A percentile compares a stretch with the other conserved stretches of the same genome.
Evolutionary conservation across 2,113 vertebrate species (phyloP).

Genomic region (Apodemus speciosus): DNA sequence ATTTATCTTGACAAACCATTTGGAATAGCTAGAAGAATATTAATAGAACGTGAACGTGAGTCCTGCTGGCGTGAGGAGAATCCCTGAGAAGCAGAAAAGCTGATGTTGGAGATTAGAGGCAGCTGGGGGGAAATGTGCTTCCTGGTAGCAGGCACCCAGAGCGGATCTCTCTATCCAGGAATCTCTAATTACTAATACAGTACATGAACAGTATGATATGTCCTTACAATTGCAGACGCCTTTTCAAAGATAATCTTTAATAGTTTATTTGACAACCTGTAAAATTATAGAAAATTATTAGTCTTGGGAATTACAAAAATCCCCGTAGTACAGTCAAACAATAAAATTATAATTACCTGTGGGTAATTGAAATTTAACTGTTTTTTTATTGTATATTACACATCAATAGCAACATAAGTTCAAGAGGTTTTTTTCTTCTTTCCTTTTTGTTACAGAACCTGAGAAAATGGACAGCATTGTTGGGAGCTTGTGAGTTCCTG

Average conservation of each 20-base stretch:
- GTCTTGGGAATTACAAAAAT: conserved; percentile 91
- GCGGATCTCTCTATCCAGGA: conserved; percentile 86
- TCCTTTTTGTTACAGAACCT: conserved; percentile 82
- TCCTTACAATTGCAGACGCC: conserved; percentile 89
- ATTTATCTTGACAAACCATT: conserved; percentile 72
- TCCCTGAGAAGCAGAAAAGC: conserved; percentile 84
- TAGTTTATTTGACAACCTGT: conserved; percentile 92
- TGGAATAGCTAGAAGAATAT: conserved; percentile 77
- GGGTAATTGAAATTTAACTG: conserved; percentile 92
- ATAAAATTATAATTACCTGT: conserved; percentile 92
- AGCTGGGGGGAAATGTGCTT: conserved; percentile 83
- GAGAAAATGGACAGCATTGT: conserved; percentile 87
- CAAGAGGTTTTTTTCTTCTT: conserved; percentile 83
- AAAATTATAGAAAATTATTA: conserved; percentile 92
- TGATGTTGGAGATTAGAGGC: conserved; percentile 83
- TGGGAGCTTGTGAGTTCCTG: conserved; percentile 86
- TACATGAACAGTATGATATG: conserved; percentile 88
- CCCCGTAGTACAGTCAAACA: conserved; percentile 88
- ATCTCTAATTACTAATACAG: conserved; percentile 90
- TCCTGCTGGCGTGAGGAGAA: conserved; percentile 74
- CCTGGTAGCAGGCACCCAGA: conserved; percentile 83
- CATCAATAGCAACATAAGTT: conserved; percentile 90
- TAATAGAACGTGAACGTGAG: conserved; percentile 84
- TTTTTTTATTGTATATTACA: conserved; percentile 91
- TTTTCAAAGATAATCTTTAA: conserved; percentile 92